Evolutionary conservation across 2,113 vertebrate species (phyloP).

Genomic region (Scomber colias): DNA sequence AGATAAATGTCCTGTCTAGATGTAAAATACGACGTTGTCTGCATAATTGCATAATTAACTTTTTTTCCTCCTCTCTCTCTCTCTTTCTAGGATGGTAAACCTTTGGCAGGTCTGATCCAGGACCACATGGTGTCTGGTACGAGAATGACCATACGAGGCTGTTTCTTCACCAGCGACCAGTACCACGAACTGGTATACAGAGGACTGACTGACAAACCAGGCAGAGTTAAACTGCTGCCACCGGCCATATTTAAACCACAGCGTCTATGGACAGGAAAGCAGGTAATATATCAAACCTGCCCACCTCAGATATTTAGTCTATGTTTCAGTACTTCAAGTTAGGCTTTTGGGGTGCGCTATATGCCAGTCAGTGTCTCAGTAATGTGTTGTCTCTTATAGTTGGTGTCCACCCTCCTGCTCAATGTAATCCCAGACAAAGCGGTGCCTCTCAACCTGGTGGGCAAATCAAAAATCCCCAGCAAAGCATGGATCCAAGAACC

Average conservation of each 20-base stretch:
- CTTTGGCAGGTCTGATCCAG: slow-evolving; percentile 95
- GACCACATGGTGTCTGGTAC: slow-evolving; percentile 98
- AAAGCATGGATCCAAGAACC: slow-evolving; percentile 91
- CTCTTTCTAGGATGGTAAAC: slow-evolving; percentile 91
- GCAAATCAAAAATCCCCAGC: slow-evolving; percentile 92
- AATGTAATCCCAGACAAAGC: slow-evolving; percentile 92
- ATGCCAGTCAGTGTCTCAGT: not conserved
- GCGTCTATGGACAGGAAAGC: slow-evolving; percentile 96
- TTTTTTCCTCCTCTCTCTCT: not conserved
- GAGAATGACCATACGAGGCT: slow-evolving; percentile 93
- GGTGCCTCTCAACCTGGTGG: slow-evolving; percentile 88
- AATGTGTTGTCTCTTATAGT: slow-evolving; percentile 75
- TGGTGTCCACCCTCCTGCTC: slow-evolving; percentile 94
- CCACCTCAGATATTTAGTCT: not conserved
- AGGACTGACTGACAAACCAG: slow-evolving; percentile 92
- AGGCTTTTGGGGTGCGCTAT: too few relatives aligned
- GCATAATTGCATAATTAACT: too few relatives aligned
- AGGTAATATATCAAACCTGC: slow-evolving; percentile 81
- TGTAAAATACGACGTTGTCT: too few relatives aligned
- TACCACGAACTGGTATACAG: slow-evolving; percentile 95
- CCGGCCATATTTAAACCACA: slow-evolving; percentile 92
- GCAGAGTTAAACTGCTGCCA: slow-evolving; percentile 87
- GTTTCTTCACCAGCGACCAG: slow-evolving; percentile 92
- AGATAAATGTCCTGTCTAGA: too few relatives aligned
- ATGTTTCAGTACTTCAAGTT: too few relatives aligned